A percentile compares a stretch with the other conserved stretches of the same genome.
Evolutionary conservation across 2,113 vertebrate species (phyloP).

Genomic region (Dinomys branickii): DNA sequence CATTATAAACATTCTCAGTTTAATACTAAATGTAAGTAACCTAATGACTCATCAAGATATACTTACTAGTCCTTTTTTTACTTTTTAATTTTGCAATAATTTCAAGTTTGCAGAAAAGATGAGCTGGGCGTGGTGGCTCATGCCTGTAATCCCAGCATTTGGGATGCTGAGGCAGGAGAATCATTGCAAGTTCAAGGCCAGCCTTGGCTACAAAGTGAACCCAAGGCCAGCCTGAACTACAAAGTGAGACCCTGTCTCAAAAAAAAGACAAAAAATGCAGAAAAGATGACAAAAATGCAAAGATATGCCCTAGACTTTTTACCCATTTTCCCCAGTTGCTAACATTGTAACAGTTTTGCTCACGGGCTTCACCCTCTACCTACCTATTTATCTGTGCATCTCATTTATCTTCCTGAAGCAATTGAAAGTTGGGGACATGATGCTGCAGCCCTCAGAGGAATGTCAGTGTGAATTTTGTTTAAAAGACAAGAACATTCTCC

Average conservation of each 20-base stretch:
- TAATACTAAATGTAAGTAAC: neutral
- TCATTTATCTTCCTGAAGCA: neutral
- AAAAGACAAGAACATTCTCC: neutral
- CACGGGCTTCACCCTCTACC: neutral
- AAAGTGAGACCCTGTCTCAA: no score
- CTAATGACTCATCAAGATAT: neutral
- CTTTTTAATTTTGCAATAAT: constrained; percentile 15
- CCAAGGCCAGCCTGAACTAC: no score
- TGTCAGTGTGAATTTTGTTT: neutral
- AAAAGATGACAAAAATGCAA: neutral
- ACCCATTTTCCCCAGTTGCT: neutral
- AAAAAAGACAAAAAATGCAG: neutral
- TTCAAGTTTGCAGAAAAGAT: neutral
- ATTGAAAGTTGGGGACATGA: neutral
- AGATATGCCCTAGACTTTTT: neutral
- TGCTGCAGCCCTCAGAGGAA: neutral
- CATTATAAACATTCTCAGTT: neutral
- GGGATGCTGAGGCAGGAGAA: no score
- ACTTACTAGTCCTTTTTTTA: neutral
- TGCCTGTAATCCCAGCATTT: no score
- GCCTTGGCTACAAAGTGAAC: no score
- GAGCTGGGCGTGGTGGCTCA: no score
- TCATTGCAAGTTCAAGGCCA: no score
- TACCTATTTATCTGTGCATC: neutral
- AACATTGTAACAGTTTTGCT: neutral